Conservation (phyloP, 2,888 invertebrate species). For the Trilocha varians region DNA sequence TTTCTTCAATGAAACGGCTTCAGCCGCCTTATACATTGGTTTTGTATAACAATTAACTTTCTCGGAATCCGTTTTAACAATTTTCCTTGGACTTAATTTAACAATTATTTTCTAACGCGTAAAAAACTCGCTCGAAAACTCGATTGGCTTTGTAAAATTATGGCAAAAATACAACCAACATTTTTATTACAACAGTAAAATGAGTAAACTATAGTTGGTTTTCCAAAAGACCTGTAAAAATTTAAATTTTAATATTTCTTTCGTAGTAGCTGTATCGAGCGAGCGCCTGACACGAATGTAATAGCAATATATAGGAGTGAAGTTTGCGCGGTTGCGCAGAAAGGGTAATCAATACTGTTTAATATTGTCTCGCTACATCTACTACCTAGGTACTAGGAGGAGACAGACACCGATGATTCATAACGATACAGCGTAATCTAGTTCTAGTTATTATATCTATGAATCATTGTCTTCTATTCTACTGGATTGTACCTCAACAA, state of each 20-base stretch:
- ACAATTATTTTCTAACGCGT: conserved; percentile 11
- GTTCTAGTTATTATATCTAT: too few relatives aligned
- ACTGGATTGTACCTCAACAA: too few relatives aligned
- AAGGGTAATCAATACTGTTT: conserved; percentile 5
- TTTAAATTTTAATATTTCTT: background rate
- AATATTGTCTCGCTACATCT: too few relatives aligned
- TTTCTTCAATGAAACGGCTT: conserved; percentile 36
- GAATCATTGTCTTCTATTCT: too few relatives aligned
- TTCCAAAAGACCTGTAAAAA: background rate
- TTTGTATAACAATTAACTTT: conserved; percentile 28
- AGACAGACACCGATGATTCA: background rate
- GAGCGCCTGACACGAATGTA: background rate
- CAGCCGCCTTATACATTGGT: conserved; percentile 57
- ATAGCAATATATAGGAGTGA: background rate
- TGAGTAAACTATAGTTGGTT: background rate
- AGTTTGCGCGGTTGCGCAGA: conserved; percentile 8
- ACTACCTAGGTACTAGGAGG: background rate
- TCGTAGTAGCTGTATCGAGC: background rate
- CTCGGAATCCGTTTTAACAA: conserved; percentile 48
- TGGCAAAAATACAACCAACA: conserved; percentile 12
- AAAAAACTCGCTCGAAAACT: conserved; percentile 13
- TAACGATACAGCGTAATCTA: background rate
- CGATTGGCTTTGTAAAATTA: conserved; percentile 10
- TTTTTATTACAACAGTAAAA: conserved; percentile 7
- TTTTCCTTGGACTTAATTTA: conserved; percentile 18